Evolutionary conservation across 2,797 vertebrate genomes (phyloP).

Genomic region (Ptychobarbus kaznakovi): DNA sequence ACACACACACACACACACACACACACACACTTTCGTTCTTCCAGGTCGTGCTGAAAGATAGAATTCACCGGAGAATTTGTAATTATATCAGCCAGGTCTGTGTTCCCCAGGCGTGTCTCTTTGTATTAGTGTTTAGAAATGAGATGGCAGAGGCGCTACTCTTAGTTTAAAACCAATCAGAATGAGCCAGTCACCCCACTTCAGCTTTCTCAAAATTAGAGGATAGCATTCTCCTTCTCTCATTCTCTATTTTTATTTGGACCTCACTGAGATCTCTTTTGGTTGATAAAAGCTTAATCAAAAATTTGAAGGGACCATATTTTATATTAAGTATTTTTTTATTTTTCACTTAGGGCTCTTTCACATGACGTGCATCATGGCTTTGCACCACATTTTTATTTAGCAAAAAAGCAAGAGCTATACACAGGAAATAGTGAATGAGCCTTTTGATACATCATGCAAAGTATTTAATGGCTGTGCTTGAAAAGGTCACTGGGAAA

Average conservation of each 20-base stretch:
- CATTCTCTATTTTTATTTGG: background rate
- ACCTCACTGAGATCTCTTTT: background rate
- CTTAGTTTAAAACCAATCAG: conserved; percentile 71
- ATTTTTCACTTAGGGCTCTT: background rate
- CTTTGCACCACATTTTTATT: background rate
- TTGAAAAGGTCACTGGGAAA: background rate
- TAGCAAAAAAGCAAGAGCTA: background rate
- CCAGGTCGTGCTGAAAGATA: conserved; percentile 74
- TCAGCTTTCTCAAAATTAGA: conserved; percentile 6
- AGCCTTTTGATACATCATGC: background rate
- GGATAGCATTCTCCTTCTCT: background rate
- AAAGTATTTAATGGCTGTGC: background rate
- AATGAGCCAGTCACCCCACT: background rate
- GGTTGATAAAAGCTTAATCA: background rate
- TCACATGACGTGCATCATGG: background rate
- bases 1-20: conserved; percentile 18
- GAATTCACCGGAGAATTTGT: conserved; percentile 77
- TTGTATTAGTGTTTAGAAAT: conserved; percentile 78
- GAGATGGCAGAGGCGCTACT: conserved; percentile 74
- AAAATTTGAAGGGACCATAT: background rate
- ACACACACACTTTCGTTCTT: conserved; percentile 8
- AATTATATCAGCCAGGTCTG: conserved; percentile 78
- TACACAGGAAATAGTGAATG: background rate
- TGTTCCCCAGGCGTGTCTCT: conserved; percentile 74
- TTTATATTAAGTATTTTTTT: background rate